Percentiles rank a stretch among this genome's conserved stretches.
Evolutionary conservation across 2,797 vertebrate species (phyloP).

Genomic region (Gymnopithys bicolor): DNA sequence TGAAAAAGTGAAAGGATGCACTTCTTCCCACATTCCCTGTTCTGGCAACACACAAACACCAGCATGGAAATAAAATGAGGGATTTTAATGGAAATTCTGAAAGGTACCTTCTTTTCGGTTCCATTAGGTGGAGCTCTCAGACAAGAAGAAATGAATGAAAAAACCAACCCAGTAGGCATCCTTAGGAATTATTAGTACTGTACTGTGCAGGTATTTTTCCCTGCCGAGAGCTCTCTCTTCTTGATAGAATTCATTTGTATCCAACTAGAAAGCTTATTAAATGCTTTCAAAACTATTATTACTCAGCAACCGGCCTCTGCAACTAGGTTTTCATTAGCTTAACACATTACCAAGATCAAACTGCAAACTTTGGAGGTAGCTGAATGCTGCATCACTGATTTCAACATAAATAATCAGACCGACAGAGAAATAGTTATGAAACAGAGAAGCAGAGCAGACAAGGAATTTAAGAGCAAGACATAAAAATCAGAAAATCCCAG

Average conservation of each 20-base stretch:
- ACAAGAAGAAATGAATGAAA: constrained; percentile 5
- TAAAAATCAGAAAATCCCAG: not conserved
- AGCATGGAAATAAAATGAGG: not conserved
- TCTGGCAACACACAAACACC: not conserved
- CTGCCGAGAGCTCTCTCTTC: not conserved
- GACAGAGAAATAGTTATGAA: not conserved
- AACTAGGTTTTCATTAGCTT: constrained; percentile 1
- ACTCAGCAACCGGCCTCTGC: not conserved
- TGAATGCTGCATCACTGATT: not conserved
- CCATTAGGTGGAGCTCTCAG: constrained; percentile 71
- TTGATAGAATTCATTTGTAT: not conserved
- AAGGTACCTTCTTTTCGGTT: not conserved
- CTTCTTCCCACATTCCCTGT: not conserved
- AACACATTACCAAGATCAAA: not conserved
- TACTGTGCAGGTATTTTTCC: not conserved
- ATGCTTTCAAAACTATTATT: not conserved
- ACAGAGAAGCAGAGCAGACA: not conserved
- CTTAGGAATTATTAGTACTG: not conserved
- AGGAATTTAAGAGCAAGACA: not conserved
- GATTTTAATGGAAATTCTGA: not conserved
- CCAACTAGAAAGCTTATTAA: not conserved
- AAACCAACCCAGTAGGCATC: not conserved
- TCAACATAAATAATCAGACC: not conserved
- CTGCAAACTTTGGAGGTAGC: not conserved
- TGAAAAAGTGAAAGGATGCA: not conserved